Evolutionary conservation across 1,140 invertebrate genomes (phyloP), one percentile per base, ranked within the genome.

Genomic region (Cotesia glomerata): DNA sequence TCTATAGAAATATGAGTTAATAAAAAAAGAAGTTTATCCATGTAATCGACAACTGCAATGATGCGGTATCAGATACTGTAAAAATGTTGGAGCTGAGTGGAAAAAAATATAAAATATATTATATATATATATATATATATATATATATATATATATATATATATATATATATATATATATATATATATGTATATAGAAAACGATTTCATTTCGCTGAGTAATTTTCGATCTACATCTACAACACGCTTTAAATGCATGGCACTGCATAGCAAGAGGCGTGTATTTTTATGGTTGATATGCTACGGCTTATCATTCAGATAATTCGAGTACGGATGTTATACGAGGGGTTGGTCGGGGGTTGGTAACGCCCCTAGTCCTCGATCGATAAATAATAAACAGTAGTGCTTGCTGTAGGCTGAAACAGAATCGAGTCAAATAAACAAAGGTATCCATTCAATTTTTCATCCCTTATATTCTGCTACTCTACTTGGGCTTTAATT

Each of bases 321-420:
- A 71, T 71, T 71, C 69, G 34, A 63, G 69, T 61, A 32, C 49
- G 32, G 69, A 71, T 62, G 61, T 52, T 39, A 14, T 35, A 71
- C 59, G 39, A 16, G 39, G 45, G 11, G 45, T 26, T 0, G 45
- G 26, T 45, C 14, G 16, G 58, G 67, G 26, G 16, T 9, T 34
- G 52, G 66, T 36, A 35, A 69, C 34, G 67, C 35, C 32, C 36
- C 32, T 56, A 51, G 35, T 51, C 18, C 32, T 61, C 58, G 69
- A 71, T 71, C 69, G 69, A 71, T 71, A 63, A 71, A 71, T 71
- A 71, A 71, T 71, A 71, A 71, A 71, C 69, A 71, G 36, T 32
- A 71, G 69, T 71, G 61, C 58, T 71, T 71, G 59, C 39, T 39
- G 18, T 61, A 63, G 39, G 11, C 13, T 18, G 36, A 62, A 71